Base-by-base conservation (phyloP, 2,888 invertebrate species). In the Chrysina gloriosa region DNA sequence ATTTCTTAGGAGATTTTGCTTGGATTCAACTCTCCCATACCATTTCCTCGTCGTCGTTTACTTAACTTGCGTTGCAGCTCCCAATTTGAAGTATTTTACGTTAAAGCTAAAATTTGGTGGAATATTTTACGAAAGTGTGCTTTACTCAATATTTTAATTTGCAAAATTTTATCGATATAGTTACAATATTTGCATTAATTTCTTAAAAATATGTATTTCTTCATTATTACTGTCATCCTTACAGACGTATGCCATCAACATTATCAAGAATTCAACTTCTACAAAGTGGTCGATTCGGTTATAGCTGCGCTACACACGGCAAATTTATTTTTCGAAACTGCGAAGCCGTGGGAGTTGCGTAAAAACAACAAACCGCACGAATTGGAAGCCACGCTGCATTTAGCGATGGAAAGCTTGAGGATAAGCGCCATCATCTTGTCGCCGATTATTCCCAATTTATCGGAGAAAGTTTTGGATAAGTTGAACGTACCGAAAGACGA, bases 301-400 rank as follows among this genome's bases (percentile, higher is more conserved):
- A 90, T 97, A 82, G 84, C 87, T 7, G 87, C 89, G 0, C 83
- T 97, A 7, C 92, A 93, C 77, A 84, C 88, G 25, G 90, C 94
- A 14, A 98, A 99, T 85, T 84, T 89, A 69, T 94, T 97, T 86
- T 91, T 98, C 77, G 93, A 97, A 78, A 85, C 89, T 2, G 87
- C 90, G 74, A 91, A 92, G 80, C 98, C 98, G 0, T 99, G 98
- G 98, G 88, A 91, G 73, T 85, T 98, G 68, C 88, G 86, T 63
- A 92, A 93, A 77, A 80, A 85, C 6, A 84, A 86, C 45, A 78
- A 81, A 21, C 72, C 77, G 9, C 80, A 85, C 19, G 85, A 87
- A 54, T 84, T 87, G 45, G 87, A 91, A 77, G 89, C 89, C 11
- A 88, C 96, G 56, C 85, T 98, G 66, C 92, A 93, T 78, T 82